A percentile compares a stretch with the other conserved stretches of the same genome.
Evolutionary conservation across 2,888 invertebrate species (phyloP).

Genomic region (Mythimna lalbum): DNA sequence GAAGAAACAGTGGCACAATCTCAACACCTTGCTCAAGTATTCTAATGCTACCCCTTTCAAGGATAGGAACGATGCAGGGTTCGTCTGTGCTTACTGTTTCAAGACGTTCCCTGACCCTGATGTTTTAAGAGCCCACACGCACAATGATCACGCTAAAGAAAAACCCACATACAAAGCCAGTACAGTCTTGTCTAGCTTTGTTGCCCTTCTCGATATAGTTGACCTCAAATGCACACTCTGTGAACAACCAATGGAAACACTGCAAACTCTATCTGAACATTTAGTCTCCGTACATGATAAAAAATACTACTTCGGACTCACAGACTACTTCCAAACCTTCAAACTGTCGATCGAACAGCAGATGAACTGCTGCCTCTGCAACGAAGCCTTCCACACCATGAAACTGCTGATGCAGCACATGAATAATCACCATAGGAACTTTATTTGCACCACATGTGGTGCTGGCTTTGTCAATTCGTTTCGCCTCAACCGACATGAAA

Average conservation of each 20-base stretch:
- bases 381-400: slow-evolving; percentile 84
- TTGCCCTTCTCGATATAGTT: slow-evolving; percentile 84
- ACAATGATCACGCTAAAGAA: slow-evolving; percentile 80
- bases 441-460: slow-evolving; percentile 85
- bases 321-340: slow-evolving; percentile 85
- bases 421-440: slow-evolving; percentile 86
- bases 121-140: slow-evolving; percentile 78
- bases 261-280: slow-evolving; percentile 79
- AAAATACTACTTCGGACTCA: slow-evolving; percentile 80
- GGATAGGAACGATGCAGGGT: slow-evolving; percentile 85
- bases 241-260: slow-evolving; percentile 73
- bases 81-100: slow-evolving; percentile 86
- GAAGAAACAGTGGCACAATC: slow-evolving; percentile 88
- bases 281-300: slow-evolving; percentile 81
- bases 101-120: slow-evolving; percentile 82
- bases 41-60: slow-evolving; percentile 87
- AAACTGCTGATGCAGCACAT: slow-evolving; percentile 86
- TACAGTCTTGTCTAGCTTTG: slow-evolving; percentile 82
- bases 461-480: slow-evolving; percentile 85
- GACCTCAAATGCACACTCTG: slow-evolving; percentile 84
- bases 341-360: slow-evolving; percentile 81
- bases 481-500: slow-evolving; percentile 82
- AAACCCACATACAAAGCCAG: slow-evolving; percentile 84
- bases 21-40: slow-evolving; percentile 81
- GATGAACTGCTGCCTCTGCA: slow-evolving; percentile 83